Percentiles rank a stretch among this genome's conserved stretches.
phyloP scores from a whole-genome alignment of 2,888 invertebrate genomes.

The Teinopalpus imperialis region DNA sequence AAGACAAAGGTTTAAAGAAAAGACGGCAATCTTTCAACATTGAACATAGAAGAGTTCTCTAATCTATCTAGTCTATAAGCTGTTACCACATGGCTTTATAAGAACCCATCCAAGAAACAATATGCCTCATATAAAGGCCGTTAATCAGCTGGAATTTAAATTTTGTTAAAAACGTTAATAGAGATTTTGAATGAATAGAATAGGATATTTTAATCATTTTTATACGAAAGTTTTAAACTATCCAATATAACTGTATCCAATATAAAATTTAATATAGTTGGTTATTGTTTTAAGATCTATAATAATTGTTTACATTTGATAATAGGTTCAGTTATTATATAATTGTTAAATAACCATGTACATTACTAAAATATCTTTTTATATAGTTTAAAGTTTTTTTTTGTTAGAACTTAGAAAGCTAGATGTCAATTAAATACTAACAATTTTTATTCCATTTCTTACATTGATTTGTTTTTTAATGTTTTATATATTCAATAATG shows the following conservation, averaged over 20 bases:
- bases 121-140: neutral
- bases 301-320: slow-evolving; percentile 5
- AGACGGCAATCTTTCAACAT: slow-evolving; percentile 89
- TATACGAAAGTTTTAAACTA: neutral
- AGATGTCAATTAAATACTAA: neutral
- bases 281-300: slow-evolving; percentile 8
- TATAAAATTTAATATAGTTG: slow-evolving; percentile 1
- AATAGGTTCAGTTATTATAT: too few relatives aligned
- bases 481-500: slow-evolving; percentile 4
- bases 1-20: slow-evolving; percentile 93
- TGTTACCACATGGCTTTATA: slow-evolving; percentile 70
- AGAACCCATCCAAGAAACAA: slow-evolving; percentile 18
- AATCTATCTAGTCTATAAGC: slow-evolving; percentile 71
- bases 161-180: slow-evolving; percentile 1
- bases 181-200: too few relatives aligned
- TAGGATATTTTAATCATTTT: slow-evolving; percentile 3
- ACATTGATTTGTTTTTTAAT: too few relatives aligned
- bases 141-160: too few relatives aligned
- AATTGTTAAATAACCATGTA: neutral
- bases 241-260: neutral
- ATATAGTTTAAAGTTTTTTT: too few relatives aligned
- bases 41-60: slow-evolving; percentile 40
- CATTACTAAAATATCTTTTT: neutral
- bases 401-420: slow-evolving; percentile 1
- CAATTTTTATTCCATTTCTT: neutral